Conservation (phyloP, 2,797 vertebrate species). For the Craterocephalus amniculus region DNA sequence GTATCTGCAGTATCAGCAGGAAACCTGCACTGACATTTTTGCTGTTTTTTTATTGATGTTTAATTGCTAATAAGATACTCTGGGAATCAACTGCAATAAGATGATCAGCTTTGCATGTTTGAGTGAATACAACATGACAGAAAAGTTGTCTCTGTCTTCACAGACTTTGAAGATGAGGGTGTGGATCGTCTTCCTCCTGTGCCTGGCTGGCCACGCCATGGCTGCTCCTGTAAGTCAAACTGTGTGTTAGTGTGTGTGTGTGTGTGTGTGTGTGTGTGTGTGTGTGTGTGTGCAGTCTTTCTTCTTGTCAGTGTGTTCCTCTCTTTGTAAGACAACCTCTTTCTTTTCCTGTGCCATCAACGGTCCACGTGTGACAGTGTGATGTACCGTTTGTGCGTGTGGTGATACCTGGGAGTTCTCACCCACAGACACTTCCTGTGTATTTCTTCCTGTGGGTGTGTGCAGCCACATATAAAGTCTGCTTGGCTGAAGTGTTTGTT, state of each 20-base stretch:
- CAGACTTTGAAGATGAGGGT: conserved; percentile 91
- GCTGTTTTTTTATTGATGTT: not conserved
- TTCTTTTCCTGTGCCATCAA: conserved; percentile 15
- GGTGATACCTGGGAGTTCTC: conserved; percentile 1
- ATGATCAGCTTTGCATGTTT: not conserved
- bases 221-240: conserved; percentile 90
- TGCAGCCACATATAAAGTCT: conserved; percentile 1
- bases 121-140: too few relatives aligned
- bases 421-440: conserved; percentile 18
- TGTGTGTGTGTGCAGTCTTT: conserved; percentile 6
- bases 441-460: conserved; percentile 6
- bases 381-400: not conserved
- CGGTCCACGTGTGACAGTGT: conserved; percentile 1
- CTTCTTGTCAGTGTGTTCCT: conserved; percentile 4
- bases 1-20: not conserved
- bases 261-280: conserved; percentile 18
- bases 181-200: conserved; percentile 95
- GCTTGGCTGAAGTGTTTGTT: conserved; percentile 13
- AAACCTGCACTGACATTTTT: not conserved
- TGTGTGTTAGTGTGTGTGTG: conserved; percentile 10
- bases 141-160: conserved; percentile 54
- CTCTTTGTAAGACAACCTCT: conserved; percentile 29
- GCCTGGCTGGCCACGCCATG: conserved; percentile 92
- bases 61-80: not conserved
- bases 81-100: not conserved